Evolutionary conservation across 1,140 invertebrate species (phyloP), one percentile per base, ranked within the genome.

Genomic region (Psilanteris sp.): DNA sequence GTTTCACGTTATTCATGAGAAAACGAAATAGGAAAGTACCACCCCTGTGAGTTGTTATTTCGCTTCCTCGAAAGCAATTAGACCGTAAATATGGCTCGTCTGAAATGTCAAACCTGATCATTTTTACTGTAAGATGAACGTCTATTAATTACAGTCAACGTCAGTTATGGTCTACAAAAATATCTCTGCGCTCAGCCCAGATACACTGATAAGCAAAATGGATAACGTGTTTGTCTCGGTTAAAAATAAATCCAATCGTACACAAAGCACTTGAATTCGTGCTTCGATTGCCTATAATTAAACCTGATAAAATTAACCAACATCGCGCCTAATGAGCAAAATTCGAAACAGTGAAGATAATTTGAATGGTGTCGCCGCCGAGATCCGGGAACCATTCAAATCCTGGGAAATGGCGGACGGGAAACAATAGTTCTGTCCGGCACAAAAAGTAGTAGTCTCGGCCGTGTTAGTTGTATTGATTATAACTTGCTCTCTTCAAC

Each of bases 381-480:
- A n/a, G n/a, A n/a, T n/a, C n/a, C n/a, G n/a, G n/a, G n/a, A n/a
- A n/a, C n/a, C n/a, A n/a, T 18, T 26, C 8, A 3, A 29, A 29
- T 27, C 39, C 20, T 14, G 16, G 4, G 32, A 37, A 68, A 68
- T 48, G 32, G 15, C 34, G 5, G 43, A 39, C n/a, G 7, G 16
- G 44, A 55, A 55, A 48, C 27, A 48, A 67, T 71, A 32, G 16
- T 9, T 41, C 29, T 52, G 15, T 14, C 32, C 37, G 34, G 52
- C 50, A 72, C 26, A 55, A 66, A 72, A 67, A 68, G 48, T 72
- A 67, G 22, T 41, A 31, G 37, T 72, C 50, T 46, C 48, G 8
- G 37, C 62, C 36, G 57, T 57, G 57, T 73, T 73, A 73, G 55
- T 77, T 64, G 75, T 77, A 77, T 77, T 77, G 75, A 77, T 77